Evolutionary conservation across 2,113 vertebrate species (phyloP), one percentile per base, ranked within the genome.

Genomic region (Axis porcinus): DNA sequence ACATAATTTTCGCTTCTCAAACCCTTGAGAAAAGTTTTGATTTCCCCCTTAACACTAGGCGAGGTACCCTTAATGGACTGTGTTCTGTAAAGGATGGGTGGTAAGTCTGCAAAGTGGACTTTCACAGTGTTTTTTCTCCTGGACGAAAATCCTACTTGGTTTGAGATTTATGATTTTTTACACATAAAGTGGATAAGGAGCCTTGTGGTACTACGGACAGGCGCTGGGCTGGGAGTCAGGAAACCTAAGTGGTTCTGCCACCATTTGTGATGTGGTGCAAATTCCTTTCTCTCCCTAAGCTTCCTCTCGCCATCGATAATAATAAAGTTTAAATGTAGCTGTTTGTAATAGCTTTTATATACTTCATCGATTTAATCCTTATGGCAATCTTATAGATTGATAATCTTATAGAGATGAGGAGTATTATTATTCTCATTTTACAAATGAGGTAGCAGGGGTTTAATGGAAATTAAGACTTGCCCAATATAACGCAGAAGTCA

Each of bases 11-110:
- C 81, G 45, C 92, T 92, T 70, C 74, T 86, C 55, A 54, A 25
- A 54, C 36, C 62, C n/a, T 92, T 89, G 40, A 85, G 45, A 96
- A 92, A 97, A 96, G 89, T 89, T 21, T 28, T 95, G 57, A 93
- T 95, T 94, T 96, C 23, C 40, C 28, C 16, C 57, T 92, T 90
- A 91, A 16, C 6, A 28, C 52, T 47, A 23, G 28, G 62, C 47
- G 11, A 74, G 55, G 28, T 45, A 23, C 27, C 70, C 5, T 25
- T 36, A 82, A 70, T 64, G 85, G 27, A 57, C 52, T 74, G 25
- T 45, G 40, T 76, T 28, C 33, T 79, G 47, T 50, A 23, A 96
- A 94, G n/a, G 76, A 28, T 47, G 70, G 60, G 17, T 86, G 6
- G 64, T 19, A 28, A 33, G 54, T 85, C 40, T 86, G 76, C 85